Base-by-base conservation (phyloP, 2,888 invertebrate species). In the Papilio gigon region DNA sequence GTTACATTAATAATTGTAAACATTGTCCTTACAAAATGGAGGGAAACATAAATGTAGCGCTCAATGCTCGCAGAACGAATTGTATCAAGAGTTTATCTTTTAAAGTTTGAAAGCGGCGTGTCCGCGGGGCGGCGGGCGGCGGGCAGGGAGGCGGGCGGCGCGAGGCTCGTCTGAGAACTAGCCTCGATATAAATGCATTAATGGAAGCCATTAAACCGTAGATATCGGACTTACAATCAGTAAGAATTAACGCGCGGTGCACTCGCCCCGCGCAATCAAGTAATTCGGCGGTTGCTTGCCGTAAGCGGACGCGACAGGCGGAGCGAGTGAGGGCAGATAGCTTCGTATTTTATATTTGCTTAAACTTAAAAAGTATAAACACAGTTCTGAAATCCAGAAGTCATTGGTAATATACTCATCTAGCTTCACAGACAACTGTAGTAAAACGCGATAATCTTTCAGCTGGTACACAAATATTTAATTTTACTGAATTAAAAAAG, bases 221-320 rank as follows among this genome's bases (percentile, higher is more conserved):
- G 69, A 66, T 60, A 70, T 72, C 71, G 70, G 59, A 70, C 68
- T 67, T 63, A 71, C 67, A 64, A 71, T 76, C 71, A 73, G 73
- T 73, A 72, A 63, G 74, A 73, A 73, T 76, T 76, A 76, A 73
- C 71, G 74, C 74, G 71, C 73, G 71, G 70, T 72, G 72, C 70
- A 67, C 68, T 65, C 59, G 33, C 27, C 20, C 63, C 47, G 25
- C 59, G 63, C 64, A 68, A 68, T 68, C 68, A 59, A 65, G 53
- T 42, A 35, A 53, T 42, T 33, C 60, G 53, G 17, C 1, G 27
- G 4, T 63, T 33, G 9, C 47, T 17, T 5, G 20, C 12, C 59
- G 53, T 14, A 12, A 61, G 61, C 50, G 61, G 50, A 30, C 30
- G 67, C 67, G 67, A 25, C 11, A 11, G 17, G 14, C 33, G 14